Evolutionary conservation across 2,797 vertebrate species (phyloP).

Genomic region (Acridotheres tristis): DNA sequence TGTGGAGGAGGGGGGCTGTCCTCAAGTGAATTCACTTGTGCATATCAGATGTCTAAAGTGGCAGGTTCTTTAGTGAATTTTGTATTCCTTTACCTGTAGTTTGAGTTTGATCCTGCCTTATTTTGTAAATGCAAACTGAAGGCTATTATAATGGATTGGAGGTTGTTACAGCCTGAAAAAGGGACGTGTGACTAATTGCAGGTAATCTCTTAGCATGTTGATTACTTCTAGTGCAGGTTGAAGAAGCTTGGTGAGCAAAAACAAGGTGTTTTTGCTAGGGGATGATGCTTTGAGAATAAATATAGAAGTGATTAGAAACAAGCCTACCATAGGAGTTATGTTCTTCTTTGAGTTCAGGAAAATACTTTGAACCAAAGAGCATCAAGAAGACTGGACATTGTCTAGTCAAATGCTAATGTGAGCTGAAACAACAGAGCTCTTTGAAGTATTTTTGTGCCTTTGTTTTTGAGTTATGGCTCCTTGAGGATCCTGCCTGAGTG

Average conservation of each 20-base stretch:
- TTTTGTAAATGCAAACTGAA: neutral
- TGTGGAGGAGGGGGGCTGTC: neutral
- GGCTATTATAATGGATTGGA: neutral
- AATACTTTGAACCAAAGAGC: neutral
- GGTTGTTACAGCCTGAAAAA: neutral
- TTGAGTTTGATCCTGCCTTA: neutral
- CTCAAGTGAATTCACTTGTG: neutral
- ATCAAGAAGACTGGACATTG: neutral
- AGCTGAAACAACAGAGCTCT: neutral
- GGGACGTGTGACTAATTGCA: neutral
- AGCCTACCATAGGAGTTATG: neutral
- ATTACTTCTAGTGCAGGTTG: neutral
- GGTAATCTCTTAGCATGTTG: neutral
- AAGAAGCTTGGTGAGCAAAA: neutral
- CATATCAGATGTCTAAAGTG: neutral
- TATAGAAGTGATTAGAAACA: neutral
- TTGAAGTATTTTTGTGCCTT: neutral
- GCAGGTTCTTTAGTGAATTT: neutral
- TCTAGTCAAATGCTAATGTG: neutral
- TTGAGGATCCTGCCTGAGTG: neutral
- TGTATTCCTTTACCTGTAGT: neutral
- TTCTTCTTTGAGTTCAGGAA: neutral
- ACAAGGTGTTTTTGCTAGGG: neutral
- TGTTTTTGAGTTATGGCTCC: neutral
- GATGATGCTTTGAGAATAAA: neutral